Evolutionary conservation across 2,797 vertebrate species (phyloP).

Genomic region (Masticophis lateralis): DNA sequence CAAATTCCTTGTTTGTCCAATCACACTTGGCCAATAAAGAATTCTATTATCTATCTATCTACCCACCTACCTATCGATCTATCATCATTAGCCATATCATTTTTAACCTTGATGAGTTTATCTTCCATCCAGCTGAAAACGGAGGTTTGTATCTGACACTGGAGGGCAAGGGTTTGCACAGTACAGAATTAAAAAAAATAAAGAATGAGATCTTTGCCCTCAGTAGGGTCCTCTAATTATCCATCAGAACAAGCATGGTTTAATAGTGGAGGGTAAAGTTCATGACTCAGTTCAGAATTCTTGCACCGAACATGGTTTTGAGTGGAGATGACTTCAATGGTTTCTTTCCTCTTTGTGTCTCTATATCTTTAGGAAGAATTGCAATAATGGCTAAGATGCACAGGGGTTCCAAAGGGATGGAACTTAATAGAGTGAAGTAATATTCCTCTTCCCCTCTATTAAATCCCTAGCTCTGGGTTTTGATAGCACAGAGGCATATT

Average conservation of each 20-base stretch:
- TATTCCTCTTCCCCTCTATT: neutral
- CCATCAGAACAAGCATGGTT: neutral
- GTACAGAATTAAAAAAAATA: neutral
- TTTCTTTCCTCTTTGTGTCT: neutral
- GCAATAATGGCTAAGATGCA: neutral
- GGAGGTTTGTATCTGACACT: no score
- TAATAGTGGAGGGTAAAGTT: neutral
- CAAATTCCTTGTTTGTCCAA: no score
- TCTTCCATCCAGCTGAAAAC: no score
- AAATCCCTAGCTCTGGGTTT: neutral
- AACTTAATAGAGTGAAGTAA: neutral
- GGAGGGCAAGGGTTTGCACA: neutral
- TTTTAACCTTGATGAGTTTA: no score
- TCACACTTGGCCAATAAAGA: no score
- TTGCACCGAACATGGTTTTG: neutral
- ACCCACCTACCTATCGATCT: no score
- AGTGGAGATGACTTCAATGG: neutral
- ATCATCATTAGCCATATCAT: no score
- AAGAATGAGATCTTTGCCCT: neutral
- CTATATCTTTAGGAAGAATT: neutral
- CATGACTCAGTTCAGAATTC: neutral
- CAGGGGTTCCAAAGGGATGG: neutral
- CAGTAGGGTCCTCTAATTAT: neutral
- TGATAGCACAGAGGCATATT: neutral
- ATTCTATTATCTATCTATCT: no score